Base-by-base conservation (phyloP, 2,113 vertebrate genomes). In the Speoplatyrhinus poulsoni region DNA sequence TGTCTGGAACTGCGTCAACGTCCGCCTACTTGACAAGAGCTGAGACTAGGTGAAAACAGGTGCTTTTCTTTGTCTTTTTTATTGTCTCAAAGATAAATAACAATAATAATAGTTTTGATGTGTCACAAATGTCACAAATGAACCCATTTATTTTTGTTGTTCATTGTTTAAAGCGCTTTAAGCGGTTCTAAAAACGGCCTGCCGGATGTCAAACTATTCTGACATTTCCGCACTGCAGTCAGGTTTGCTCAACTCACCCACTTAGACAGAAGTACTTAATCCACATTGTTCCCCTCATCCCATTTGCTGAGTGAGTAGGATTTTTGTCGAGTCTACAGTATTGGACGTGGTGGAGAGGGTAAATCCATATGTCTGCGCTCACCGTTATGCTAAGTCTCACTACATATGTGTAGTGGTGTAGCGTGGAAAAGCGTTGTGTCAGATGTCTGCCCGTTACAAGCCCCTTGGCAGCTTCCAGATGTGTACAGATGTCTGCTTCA, bases 291-390 rank as follows among this genome's bases (percentile, higher is more conserved):
- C 62, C 11, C 47, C 13, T 67, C 61, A 75, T 76, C 76, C 79
- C 68, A 46, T 12, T 69, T 57, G 70, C 76, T 72, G 76, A 83
- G 70, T 72, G 67, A 79, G 70, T 9, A 72, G 16, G 68, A 69
- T 76, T 82, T 83, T 60, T 73, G 88, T 82, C 60, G 73, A 88
- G 69, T n/a, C 69, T 2, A 72, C 71, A 19, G 50, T 70, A 77
- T 65, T 5, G 69, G 62, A 69, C 46, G 55, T 67, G 41, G 73
- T 60, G 56, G 56, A 75, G 79, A 82, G 79, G 70, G 70, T 86
- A 87, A 87, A 87, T 89, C 85, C 70, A 82, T 87, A 77, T 75
- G 75, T 72, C 77, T 17, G 60, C 62, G 72, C 33, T 17, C 56
- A 47, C 57, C 32, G 63, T 67, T 63, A 55, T 65, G 79, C 73